Conservation (phyloP, 2,888 invertebrate species). For the Diogma glabrata region DNA sequence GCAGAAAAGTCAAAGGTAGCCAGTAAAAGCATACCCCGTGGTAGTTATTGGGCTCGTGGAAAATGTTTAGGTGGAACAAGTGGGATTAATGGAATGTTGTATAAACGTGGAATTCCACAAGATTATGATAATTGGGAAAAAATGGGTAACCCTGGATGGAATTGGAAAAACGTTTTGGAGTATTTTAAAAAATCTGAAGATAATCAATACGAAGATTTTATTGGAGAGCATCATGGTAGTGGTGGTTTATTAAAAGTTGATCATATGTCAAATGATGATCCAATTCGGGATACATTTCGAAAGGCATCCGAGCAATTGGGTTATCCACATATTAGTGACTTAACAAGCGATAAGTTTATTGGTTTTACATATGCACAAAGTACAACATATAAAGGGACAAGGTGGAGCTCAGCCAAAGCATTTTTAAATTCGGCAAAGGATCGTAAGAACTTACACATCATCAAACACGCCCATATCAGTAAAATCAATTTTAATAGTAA, state of each 20-base stretch:
- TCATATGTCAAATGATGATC: slow-evolving; percentile 30
- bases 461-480: slow-evolving; percentile 21
- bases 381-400: slow-evolving; percentile 51
- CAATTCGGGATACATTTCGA: slow-evolving; percentile 47
- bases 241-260: slow-evolving; percentile 51
- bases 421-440: slow-evolving; percentile 43
- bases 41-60: slow-evolving; percentile 43
- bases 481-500: slow-evolving; percentile 14
- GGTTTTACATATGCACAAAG: slow-evolving; percentile 56
- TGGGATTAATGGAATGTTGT: slow-evolving; percentile 51
- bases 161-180: slow-evolving; percentile 48
- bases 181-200: slow-evolving; percentile 63
- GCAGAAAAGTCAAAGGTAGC: slow-evolving; percentile 36
- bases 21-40: slow-evolving; percentile 30
- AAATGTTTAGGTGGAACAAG: slow-evolving; percentile 55
- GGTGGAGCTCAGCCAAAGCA: slow-evolving; percentile 61
- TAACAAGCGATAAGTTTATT: slow-evolving; percentile 51
- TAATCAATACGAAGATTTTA: slow-evolving; percentile 36
- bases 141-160: slow-evolving; percentile 49
- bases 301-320: slow-evolving; percentile 51
- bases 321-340: slow-evolving; percentile 47
- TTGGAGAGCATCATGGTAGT: slow-evolving; percentile 46
- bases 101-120: slow-evolving; percentile 48
- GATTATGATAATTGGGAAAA: slow-evolving; percentile 46
- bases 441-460: slow-evolving; percentile 24